Evolutionary conservation across 2,113 vertebrate species (phyloP).

Genomic region (Morone chrysops): DNA sequence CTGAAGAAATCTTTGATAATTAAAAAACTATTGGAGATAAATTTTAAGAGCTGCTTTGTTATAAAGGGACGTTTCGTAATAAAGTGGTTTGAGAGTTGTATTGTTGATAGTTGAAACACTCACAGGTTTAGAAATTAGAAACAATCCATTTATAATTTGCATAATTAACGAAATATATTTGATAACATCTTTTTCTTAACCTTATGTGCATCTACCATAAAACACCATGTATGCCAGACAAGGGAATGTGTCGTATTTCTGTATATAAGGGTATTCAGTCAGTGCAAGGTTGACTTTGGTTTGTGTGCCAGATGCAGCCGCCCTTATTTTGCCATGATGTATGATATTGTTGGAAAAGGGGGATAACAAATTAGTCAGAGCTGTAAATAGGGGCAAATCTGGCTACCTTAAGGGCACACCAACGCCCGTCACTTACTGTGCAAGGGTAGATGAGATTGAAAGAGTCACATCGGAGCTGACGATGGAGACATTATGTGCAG

Average conservation of each 20-base stretch:
- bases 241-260: conserved; percentile 43
- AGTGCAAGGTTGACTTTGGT: conserved; percentile 33
- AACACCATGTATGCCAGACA: not conserved
- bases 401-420: conserved; percentile 33
- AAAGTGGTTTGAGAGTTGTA: too few relatives aligned
- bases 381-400: conserved; percentile 73
- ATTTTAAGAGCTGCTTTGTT: conserved; percentile 1
- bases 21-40: conserved; percentile 6
- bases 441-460: conserved; percentile 4
- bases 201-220: not conserved
- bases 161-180: too few relatives aligned
- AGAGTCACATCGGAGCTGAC: not conserved
- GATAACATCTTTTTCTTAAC: not conserved
- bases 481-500: not conserved
- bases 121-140: not conserved
- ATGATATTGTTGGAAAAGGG: conserved; percentile 60
- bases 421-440: not conserved
- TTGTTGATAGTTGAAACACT: not conserved
- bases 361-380: conserved; percentile 34
- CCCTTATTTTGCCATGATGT: conserved; percentile 72
- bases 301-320: conserved; percentile 30
- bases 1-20: not conserved
- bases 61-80: not conserved
- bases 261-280: conserved; percentile 31
- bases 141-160: too few relatives aligned